A percentile compares a stretch with the other conserved stretches of the same genome.
phyloP scores from a whole-genome alignment of 2,797 vertebrate genomes.

The Menidia menidia region DNA sequence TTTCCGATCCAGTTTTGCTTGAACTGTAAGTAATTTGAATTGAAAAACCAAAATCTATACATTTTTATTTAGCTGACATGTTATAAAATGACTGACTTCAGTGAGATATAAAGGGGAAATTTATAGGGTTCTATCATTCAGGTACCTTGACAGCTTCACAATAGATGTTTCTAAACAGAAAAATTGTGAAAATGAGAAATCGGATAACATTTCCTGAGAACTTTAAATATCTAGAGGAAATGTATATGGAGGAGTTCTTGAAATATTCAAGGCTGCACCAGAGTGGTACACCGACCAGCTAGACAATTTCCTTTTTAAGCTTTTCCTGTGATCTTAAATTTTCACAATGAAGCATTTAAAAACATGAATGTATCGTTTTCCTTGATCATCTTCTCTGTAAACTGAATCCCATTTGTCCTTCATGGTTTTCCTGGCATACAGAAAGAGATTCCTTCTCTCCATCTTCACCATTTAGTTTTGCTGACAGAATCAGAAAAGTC shows the following conservation, averaged over 20 bases:
- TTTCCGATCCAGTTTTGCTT: neutral
- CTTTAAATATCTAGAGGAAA: neutral
- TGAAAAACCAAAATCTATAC: no score
- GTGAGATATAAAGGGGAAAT: neutral
- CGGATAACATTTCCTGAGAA: neutral
- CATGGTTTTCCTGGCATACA: no score
- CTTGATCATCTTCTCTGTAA: no score
- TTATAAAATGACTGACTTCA: no score
- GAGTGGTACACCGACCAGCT: neutral
- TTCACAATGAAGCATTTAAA: slow-evolving; percentile 16
- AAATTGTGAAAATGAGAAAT: neutral
- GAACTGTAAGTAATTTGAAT: no score
- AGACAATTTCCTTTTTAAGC: neutral
- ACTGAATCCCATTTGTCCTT: no score
- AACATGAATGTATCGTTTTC: slow-evolving; percentile 9
- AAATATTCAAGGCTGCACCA: neutral
- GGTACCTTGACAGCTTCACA: neutral
- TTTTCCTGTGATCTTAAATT: slow-evolving; percentile 2
- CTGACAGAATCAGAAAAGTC: slow-evolving; percentile 45
- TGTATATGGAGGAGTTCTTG: neutral
- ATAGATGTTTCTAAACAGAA: neutral
- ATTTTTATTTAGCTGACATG: no score
- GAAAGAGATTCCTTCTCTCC: slow-evolving; percentile 50
- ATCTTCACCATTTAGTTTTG: slow-evolving; percentile 31
- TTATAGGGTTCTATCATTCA: no score